Base-by-base conservation (phyloP, 2,888 invertebrate species). In the Acrobasis consociella region DNA sequence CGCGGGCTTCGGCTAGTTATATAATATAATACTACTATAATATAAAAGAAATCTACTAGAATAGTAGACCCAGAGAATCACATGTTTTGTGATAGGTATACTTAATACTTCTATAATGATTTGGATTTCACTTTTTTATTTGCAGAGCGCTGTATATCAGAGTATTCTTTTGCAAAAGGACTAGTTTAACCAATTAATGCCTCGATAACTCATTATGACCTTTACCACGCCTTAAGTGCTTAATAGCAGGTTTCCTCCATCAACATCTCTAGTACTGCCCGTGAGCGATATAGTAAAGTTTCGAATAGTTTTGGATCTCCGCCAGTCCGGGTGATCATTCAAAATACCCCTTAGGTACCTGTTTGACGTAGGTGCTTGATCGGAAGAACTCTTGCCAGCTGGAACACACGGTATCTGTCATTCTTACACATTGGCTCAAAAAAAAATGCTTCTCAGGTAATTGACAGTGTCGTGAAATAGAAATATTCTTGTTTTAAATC, bases 311-410 rank as follows among this genome's bases (percentile, higher is more conserved):
- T 84, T 88, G 90, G 90, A 82, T 67, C 65, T 72, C 66, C 67
- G 79, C 81, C 83, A 85, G 86, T 80, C 74, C 65, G 62, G 74
- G 66, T 68, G 72, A 81, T 84, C 77, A 81, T 82, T 83, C 77
- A 78, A 87, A 88, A 86, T 82, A 83, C 72, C 67, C 72, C 85
- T 85, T 87, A 85, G 86, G 83, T 83, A 83, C 76, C 79, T 69
- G 76, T 69, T 66, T 65, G 64, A 67, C 65, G 61, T 56, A 39
- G 22, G 22, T 51, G 17, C 39, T 38, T 49, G 16, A 49, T 52
- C 56, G 49, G 71, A 69, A 65, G 66, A 68, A 67, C 64, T 67
- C 64, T 66, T 72, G 74, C 67, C 76, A 77, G 76, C 70, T 76
- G 72, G 65, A 67, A 66, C 49, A 17, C 17, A 49, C 72, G 16